A percentile compares a stretch with the other conserved stretches of the same genome.
Evolutionary conservation across 1,140 invertebrate genomes (phyloP).

Genomic region (Akabosia matsudoensis): DNA sequence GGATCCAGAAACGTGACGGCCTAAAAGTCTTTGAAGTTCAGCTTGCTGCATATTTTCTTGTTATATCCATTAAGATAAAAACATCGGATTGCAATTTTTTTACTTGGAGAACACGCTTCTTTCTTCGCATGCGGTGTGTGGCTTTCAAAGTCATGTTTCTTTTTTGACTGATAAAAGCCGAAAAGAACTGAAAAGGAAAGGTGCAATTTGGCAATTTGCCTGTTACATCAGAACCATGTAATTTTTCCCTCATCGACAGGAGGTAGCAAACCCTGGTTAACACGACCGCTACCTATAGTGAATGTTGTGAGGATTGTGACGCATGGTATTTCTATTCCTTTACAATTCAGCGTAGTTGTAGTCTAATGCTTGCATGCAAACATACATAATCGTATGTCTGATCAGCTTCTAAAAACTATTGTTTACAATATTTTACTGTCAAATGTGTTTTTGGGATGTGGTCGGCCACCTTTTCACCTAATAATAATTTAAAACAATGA

Average conservation of each 20-base stretch:
- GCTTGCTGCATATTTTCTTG: background rate
- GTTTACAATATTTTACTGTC: no score
- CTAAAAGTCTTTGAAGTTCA: no score
- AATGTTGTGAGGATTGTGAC: background rate
- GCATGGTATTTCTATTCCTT: no score
- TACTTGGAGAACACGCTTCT: background rate
- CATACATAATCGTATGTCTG: no score
- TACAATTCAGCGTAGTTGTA: no score
- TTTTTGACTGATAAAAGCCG: background rate
- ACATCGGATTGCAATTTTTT: background rate
- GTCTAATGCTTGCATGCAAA: no score
- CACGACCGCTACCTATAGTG: background rate
- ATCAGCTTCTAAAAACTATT: no score
- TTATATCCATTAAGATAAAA: background rate
- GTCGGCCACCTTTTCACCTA: no score
- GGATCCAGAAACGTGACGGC: background rate
- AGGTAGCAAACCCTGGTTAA: no score
- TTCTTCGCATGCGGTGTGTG: background rate
- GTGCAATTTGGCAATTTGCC: slow-evolving; percentile 13
- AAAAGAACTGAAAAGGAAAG: background rate
- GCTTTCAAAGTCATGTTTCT: background rate
- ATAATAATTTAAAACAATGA: no score
- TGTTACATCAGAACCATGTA: background rate
- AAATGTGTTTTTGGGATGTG: no score
- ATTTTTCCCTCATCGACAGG: background rate